phyloP scores from a whole-genome alignment of 2,888 invertebrate genomes.

The Tribolium freemani region DNA sequence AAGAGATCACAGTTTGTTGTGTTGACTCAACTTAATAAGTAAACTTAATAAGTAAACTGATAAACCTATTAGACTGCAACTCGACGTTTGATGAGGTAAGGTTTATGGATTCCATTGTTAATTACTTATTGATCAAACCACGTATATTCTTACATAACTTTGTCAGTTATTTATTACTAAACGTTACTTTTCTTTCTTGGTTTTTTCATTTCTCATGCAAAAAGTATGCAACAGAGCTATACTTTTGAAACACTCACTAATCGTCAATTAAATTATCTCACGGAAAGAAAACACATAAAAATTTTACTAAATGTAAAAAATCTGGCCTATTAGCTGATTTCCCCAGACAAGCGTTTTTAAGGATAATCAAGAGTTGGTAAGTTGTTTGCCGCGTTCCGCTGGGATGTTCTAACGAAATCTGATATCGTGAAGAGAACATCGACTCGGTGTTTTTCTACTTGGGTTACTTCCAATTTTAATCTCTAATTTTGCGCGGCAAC shows the following conservation, averaged over 20 bases:
- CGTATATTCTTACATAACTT: no score
- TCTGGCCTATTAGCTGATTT: constrained; percentile 57
- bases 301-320: constrained; percentile 30
- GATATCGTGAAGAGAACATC: constrained; percentile 44
- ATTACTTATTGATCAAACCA: no score
- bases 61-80: no score
- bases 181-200: no score
- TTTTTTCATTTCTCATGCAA: no score
- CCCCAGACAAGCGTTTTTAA: constrained; percentile 59
- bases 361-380: constrained; percentile 60
- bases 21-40: no score
- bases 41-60: no score
- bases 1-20: no score
- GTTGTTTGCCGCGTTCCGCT: constrained; percentile 54
- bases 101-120: not conserved
- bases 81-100: no score
- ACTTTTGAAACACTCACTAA: not conserved
- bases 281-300: not conserved
- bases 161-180: no score
- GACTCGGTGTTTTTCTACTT: constrained; percentile 53
- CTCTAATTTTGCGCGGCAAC: constrained; percentile 55
- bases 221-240: no score
- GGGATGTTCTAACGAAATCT: constrained; percentile 52
- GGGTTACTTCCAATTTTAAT: constrained; percentile 55
- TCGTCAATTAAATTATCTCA: not conserved